Conservation (phyloP, 2,113 vertebrate species). For the Camarhynchus parvulus region DNA sequence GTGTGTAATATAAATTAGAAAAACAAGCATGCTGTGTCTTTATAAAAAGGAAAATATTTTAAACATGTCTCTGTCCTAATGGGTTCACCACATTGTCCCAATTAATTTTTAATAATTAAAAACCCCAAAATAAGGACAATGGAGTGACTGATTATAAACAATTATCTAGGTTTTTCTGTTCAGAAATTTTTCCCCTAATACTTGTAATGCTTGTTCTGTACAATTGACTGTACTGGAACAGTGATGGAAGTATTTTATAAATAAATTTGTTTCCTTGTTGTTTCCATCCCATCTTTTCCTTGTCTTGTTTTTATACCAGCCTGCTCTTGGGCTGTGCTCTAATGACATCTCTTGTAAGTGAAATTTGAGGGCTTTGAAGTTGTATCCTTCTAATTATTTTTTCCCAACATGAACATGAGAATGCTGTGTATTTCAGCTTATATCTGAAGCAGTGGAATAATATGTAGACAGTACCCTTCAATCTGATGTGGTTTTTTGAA, state of each 20-base stretch:
- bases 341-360: neutral
- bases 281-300: neutral
- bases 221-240: neutral
- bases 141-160: neutral
- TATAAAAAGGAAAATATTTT: neutral
- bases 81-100: neutral
- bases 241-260: neutral
- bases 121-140: neutral
- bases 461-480: neutral
- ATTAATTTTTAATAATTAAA: neutral
- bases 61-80: neutral
- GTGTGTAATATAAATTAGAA: neutral
- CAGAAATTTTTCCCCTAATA: neutral
- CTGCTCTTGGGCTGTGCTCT: neutral
- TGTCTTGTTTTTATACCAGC: neutral
- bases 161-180: neutral
- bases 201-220: neutral
- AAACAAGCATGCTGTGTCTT: neutral
- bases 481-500: neutral
- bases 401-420: neutral
- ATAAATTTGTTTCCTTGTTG: neutral
- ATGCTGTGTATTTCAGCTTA: neutral
- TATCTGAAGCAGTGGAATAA: neutral
- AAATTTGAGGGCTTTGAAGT: neutral
- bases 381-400: neutral